These are phyloP conservation scores for Anthonomus grandis DNA, from an alignment of 1,140 invertebrate species.

Conservation along the genomic window DNA sequence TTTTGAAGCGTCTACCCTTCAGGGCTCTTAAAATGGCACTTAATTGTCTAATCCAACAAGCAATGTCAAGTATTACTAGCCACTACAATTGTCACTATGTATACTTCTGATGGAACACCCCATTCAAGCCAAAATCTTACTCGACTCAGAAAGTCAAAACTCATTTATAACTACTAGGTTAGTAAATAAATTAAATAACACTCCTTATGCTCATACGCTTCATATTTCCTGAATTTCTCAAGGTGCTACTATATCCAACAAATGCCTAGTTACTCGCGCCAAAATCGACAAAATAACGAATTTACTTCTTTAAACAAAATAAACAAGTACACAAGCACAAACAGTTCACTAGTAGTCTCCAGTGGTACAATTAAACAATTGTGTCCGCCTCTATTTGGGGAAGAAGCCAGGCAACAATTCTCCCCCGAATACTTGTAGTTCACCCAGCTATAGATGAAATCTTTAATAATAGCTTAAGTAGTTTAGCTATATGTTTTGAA, in stretches of 20 bases:
- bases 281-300: background rate
- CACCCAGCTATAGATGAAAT: no score
- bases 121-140: background rate
- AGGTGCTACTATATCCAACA: background rate
- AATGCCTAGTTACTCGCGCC: slow-evolving; percentile 1
- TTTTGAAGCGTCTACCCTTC: no score
- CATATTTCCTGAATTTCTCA: slow-evolving; percentile 8
- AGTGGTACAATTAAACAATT: no score
- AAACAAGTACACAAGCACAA: no score
- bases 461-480: no score
- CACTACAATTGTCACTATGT: slow-evolving; percentile 1
- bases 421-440: no score
- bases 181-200: slow-evolving; percentile 1
- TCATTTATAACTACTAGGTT: slow-evolving; percentile 4
- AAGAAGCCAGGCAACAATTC: no score
- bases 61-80: slow-evolving; percentile 8
- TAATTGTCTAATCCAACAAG: background rate
- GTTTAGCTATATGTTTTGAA: no score
- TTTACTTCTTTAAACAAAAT: background rate
- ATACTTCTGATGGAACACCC: background rate
- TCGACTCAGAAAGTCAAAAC: background rate
- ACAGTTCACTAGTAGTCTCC: no score
- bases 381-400: no score
- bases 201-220: background rate
- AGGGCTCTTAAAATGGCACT: background rate